Evolutionary conservation across 2,888 invertebrate species (phyloP).

Genomic region (Erebia aethiops): DNA sequence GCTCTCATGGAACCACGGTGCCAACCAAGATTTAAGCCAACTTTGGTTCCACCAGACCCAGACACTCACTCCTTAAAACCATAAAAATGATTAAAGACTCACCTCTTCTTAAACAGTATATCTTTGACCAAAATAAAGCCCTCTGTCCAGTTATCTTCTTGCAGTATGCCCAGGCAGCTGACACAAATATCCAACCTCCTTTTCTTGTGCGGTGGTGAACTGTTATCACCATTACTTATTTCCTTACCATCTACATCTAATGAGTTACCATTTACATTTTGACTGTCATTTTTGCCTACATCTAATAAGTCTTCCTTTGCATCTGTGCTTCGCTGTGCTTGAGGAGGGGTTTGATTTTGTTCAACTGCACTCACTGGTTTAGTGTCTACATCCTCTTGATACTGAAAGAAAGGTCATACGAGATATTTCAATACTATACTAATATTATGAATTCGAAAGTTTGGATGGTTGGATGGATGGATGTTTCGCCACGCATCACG

Average conservation of each 20-base stretch:
- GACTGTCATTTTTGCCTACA: slow-evolving; percentile 15
- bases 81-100: slow-evolving; percentile 39
- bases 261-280: slow-evolving; percentile 27
- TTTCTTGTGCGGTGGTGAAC: slow-evolving; percentile 63
- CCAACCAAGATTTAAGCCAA: too few relatives aligned
- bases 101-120: slow-evolving; percentile 77
- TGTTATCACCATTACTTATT: slow-evolving; percentile 7
- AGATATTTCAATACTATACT: too few relatives aligned
- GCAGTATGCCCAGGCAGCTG: slow-evolving; percentile 89
- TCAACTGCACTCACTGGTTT: background rate
- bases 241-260: slow-evolving; percentile 29
- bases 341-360: background rate
- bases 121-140: slow-evolving; percentile 78
- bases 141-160: slow-evolving; percentile 81
- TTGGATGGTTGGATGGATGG: too few relatives aligned
- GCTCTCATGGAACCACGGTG: too few relatives aligned
- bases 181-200: slow-evolving; percentile 83
- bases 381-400: slow-evolving; percentile 33
- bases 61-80: too few relatives aligned
- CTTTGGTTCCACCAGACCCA: too few relatives aligned
- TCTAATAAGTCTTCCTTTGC: slow-evolving; percentile 5
- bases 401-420: slow-evolving; percentile 18
- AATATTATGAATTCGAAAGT: too few relatives aligned
- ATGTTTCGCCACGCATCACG: too few relatives aligned
- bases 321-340: background rate